phyloP scores from a whole-genome alignment of 1,140 invertebrate species.

The Caerostris darwini region DNA sequence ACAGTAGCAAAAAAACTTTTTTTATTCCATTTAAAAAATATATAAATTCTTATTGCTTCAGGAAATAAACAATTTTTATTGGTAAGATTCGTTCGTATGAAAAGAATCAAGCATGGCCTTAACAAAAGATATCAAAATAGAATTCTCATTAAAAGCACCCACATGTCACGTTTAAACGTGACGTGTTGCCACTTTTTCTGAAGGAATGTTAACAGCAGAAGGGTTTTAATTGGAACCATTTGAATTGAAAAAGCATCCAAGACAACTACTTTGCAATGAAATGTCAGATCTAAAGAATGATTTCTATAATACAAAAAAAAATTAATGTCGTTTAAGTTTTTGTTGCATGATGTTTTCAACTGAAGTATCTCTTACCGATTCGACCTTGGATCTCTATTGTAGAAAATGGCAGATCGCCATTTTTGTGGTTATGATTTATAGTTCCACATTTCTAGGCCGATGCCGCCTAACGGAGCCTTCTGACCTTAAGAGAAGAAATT shows the following conservation, averaged over 20 bases:
- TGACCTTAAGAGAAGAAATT: neutral
- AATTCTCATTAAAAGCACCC: neutral
- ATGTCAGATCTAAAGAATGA: neutral
- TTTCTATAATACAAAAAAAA: neutral
- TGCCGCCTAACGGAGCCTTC: neutral
- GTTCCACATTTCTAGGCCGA: conserved; percentile 1
- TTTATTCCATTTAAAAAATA: too few species aligned
- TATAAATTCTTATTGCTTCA: too few species aligned
- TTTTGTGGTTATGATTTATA: conserved; percentile 22
- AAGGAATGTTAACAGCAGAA: neutral
- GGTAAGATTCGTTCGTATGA: too few species aligned
- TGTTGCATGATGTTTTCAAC: neutral
- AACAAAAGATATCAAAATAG: too few species aligned
- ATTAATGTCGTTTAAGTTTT: neutral
- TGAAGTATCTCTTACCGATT: too few species aligned
- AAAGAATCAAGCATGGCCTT: too few species aligned
- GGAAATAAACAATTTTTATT: too few species aligned
- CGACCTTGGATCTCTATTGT: neutral
- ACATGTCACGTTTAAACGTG: neutral
- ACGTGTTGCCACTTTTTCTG: neutral
- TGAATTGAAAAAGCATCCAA: neutral
- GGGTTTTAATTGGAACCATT: neutral
- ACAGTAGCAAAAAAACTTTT: too few species aligned
- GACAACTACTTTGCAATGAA: neutral
- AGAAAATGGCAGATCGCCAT: neutral